phyloP scores from a whole-genome alignment of 2,797 vertebrate species.

The Lemur catta region DNA sequence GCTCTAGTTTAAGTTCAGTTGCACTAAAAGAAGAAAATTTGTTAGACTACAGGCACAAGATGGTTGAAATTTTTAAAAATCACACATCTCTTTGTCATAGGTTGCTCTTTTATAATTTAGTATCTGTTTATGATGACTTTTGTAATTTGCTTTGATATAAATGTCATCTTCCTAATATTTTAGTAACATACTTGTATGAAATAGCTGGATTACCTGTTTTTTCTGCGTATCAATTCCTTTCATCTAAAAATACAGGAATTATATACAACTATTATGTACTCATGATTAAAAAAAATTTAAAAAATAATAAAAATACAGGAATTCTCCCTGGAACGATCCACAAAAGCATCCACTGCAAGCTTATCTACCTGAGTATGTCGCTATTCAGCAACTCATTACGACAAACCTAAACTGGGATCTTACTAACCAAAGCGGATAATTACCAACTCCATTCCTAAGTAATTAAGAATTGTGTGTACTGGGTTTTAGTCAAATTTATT shows the following conservation, averaged over 20 bases:
- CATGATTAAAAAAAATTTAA: background rate
- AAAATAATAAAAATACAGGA: background rate
- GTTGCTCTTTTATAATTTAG: background rate
- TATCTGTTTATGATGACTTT: background rate
- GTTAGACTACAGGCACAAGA: background rate
- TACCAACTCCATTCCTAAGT: background rate
- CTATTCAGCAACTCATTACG: background rate
- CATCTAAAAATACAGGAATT: background rate
- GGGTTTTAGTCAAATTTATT: background rate
- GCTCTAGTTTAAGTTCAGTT: background rate
- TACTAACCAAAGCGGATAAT: background rate
- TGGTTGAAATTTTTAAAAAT: background rate
- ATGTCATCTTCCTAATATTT: background rate
- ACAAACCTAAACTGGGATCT: background rate
- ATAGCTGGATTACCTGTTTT: background rate
- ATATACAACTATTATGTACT: background rate
- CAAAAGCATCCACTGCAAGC: background rate
- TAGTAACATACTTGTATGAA: background rate
- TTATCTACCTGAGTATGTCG: background rate
- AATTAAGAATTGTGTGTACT: background rate
- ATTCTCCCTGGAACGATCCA: background rate
- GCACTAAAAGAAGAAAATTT: background rate
- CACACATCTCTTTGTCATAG: background rate
- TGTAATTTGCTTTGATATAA: conserved; percentile 5
- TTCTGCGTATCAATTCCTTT: background rate